Conservation (phyloP, 1,140 invertebrate species). For the Acromyrmex charruanus region DNA sequence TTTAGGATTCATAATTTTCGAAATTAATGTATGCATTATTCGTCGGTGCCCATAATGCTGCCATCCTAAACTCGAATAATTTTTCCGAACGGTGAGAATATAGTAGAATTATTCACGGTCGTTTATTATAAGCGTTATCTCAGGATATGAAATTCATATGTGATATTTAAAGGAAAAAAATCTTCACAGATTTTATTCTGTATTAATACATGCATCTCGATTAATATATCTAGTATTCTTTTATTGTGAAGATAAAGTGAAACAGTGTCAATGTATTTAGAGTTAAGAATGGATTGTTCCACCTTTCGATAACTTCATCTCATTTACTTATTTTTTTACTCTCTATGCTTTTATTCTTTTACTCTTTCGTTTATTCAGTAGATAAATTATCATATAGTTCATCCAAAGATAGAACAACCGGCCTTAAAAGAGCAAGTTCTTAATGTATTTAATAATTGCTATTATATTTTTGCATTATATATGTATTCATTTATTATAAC, state of each 20-base stretch:
- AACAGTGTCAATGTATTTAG: too few species aligned
- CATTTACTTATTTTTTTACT: too few species aligned
- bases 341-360: too few species aligned
- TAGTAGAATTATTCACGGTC: constrained; percentile 32
- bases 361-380: too few species aligned
- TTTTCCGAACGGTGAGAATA: constrained; percentile 28
- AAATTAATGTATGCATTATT: constrained; percentile 44
- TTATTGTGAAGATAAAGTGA: neutral
- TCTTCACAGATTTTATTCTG: neutral
- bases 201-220: neutral
- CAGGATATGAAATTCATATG: constrained; percentile 25
- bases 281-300: too few species aligned
- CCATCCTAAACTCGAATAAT: constrained; percentile 13
- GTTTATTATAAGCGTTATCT: constrained; percentile 23
- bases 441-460: constrained; percentile 1
- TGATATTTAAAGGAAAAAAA: constrained; percentile 28
- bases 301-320: too few species aligned
- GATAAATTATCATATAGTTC: too few species aligned
- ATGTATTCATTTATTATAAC: neutral
- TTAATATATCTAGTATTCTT: constrained; percentile 15
- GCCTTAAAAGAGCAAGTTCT: neutral
- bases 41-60: neutral
- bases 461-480: neutral
- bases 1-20: neutral
- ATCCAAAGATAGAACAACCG: too few species aligned